Base-by-base conservation (phyloP, 2,888 invertebrate species). In the Cephus spinipes region DNA sequence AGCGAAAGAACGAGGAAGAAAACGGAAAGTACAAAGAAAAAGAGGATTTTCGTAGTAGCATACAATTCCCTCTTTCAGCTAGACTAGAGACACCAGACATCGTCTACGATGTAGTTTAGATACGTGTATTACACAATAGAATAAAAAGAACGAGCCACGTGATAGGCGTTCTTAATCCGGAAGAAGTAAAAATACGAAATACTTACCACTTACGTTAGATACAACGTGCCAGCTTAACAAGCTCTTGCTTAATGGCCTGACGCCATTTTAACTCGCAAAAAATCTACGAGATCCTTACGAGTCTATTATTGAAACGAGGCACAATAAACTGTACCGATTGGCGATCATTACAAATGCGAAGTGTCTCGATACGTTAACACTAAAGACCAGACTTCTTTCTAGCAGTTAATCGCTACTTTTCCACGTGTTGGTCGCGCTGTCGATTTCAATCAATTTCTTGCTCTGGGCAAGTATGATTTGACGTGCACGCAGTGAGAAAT, bases 271-370 rank as follows among this genome's bases (percentile, higher is more conserved):
- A 82, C 79, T 74, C 75, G 83, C 83, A 79, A 81, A 81, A 81
- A 80, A 77, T 76, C 77, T 83, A 85, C 84, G 82, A 85, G 84
- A 69, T 81, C 76, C 80, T 40, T 55, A 55, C 23, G 55, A 6
- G 80, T 78, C 84, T 74, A 80, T 81, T 79, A 79, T 79, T 69
- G 73, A 36, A 55, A 77, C 79, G 80, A 77, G 79, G 80, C 76
- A 76, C 73, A 79, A 79, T 84, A 85, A 85, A 82, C 80, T 82
- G 79, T 82, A 79, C 74, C 84, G 77, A 85, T 85, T 83, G 81
- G 11, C 32, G 71, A 23, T 12, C 12, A 71, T 71, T 71, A 15
- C 30, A 11, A 32, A 30, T 71, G 71, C 15, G 9, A 31, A 33
- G 71, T 31, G 23, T 71, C 11, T 23, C 30, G 71, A 30, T 30